Base-by-base conservation (phyloP, 2,113 vertebrate species). In the Ceyx melanurus region DNA sequence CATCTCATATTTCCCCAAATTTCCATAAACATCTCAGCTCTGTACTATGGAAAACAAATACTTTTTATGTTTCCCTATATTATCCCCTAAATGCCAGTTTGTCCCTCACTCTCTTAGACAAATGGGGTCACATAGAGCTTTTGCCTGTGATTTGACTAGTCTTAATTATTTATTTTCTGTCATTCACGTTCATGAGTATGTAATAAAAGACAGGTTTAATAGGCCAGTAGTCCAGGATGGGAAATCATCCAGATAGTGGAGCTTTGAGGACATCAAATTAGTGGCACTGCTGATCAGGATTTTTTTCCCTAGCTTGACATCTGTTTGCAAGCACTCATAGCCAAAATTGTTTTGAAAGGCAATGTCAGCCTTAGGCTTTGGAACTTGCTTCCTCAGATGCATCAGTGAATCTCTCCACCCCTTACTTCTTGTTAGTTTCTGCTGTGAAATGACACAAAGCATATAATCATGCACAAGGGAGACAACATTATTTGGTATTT, bases 131-230 rank as follows among this genome's bases (percentile, higher is more conserved):
- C 0, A 0, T 18, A 65, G 16, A 58, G 68, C 6, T 14, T 82
- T 90, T 89, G 40, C 53, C 62, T 96, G 96, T 33, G 72, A 91
- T 93, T 87, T 94, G 73, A 80, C 81, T 94, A 91, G 70, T 71
- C 88, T 94, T 96, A 93, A 95, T 93, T 96, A 94, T 92, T 93
- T 96, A 82, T 97, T 97, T 97, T 93, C 76, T 97, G 83, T 75
- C 82, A 83, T 96, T 97, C 86, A 82, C 73, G 61, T 97, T 97
- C 94, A 96, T 96, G 64, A n/a, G 45, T 81, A 21, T 50, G 75
- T n/a, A 88, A 67, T 94, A 96, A 97, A 97, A 95, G 60, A 83
- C 57, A 82, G 61, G 62, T 84, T 96, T 97, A 95, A 95, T 94
- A 86, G 82, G 26, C 92, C 76, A 87, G 37, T 90, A 84, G 84